phyloP scores from a whole-genome alignment of 2,888 invertebrate species.

The Eilema griseolum region DNA sequence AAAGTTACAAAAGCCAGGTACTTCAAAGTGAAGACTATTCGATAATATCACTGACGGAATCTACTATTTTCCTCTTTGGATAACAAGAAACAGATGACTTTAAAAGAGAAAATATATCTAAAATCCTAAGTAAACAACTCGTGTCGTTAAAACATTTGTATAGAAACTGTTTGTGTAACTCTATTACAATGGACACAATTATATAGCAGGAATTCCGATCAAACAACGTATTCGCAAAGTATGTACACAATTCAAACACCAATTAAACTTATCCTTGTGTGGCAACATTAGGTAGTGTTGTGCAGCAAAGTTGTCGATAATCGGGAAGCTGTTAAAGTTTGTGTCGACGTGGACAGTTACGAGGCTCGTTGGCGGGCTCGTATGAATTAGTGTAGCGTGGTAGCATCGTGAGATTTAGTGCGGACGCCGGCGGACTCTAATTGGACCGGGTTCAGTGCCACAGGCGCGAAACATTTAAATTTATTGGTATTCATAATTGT shows the following conservation, averaged over 20 bases:
- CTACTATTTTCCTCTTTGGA: background rate
- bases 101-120: background rate
- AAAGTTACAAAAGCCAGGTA: too few relatives aligned
- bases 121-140: background rate
- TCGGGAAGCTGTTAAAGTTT: slow-evolving; percentile 75
- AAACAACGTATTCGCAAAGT: slow-evolving; percentile 12
- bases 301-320: slow-evolving; percentile 68
- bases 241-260: slow-evolving; percentile 22
- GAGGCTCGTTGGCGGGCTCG: slow-evolving; percentile 73
- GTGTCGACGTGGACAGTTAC: slow-evolving; percentile 78
- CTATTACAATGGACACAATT: slow-evolving; percentile 1
- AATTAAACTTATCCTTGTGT: slow-evolving; percentile 39
- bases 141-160: background rate
- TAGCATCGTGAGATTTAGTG: slow-evolving; percentile 84
- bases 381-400: slow-evolving; percentile 86
- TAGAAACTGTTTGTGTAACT: background rate
- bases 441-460: slow-evolving; percentile 83
- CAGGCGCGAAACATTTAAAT: slow-evolving; percentile 80
- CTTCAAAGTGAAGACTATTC: background rate
- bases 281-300: slow-evolving; percentile 59
- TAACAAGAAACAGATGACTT: background rate
- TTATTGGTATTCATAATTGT: slow-evolving; percentile 84
- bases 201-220: slow-evolving; percentile 15
- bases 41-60: background rate
- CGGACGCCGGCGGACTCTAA: slow-evolving; percentile 78